phyloP scores from a whole-genome alignment of 2,113 vertebrate genomes.

The Cavia porcellus region DNA sequence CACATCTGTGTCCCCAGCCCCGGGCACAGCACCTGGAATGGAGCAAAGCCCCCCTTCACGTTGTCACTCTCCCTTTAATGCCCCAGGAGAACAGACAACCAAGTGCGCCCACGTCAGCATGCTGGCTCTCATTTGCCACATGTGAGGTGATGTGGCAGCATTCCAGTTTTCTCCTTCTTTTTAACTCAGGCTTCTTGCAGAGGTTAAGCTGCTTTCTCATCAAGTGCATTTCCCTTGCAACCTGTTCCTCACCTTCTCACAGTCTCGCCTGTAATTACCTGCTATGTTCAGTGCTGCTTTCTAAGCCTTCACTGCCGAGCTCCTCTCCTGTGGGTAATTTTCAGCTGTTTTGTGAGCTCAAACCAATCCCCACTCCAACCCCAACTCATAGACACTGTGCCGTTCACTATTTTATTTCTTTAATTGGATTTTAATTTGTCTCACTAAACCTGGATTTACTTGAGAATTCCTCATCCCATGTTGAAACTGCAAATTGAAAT shows the following conservation, averaged over 20 bases:
- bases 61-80: neutral
- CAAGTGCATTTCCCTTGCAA: constrained; percentile 66
- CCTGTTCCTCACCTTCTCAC: constrained; percentile 16
- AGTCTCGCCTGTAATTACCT: constrained; percentile 60
- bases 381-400: constrained; percentile 13
- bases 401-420: constrained; percentile 57
- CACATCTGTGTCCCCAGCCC: neutral
- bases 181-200: constrained; percentile 34
- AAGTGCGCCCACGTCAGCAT: neutral
- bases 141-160: neutral
- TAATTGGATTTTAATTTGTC: constrained; percentile 82
- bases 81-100: neutral
- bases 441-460: constrained; percentile 77
- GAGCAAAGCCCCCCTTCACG: neutral
- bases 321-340: neutral
- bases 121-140: neutral
- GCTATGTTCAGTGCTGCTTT: constrained; percentile 55
- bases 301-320: constrained; percentile 43
- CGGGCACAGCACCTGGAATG: neutral
- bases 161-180: neutral
- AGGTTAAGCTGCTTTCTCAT: constrained; percentile 76
- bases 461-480: constrained; percentile 44
- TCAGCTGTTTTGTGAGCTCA: constrained; percentile 59
- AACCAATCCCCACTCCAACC: constrained; percentile 45
- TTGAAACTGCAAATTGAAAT: constrained; percentile 75